A percentile compares a stretch with the other conserved stretches of the same genome.
Conservation (phyloP, 2,797 vertebrate genomes). For the Melopsittacus undulatus region DNA sequence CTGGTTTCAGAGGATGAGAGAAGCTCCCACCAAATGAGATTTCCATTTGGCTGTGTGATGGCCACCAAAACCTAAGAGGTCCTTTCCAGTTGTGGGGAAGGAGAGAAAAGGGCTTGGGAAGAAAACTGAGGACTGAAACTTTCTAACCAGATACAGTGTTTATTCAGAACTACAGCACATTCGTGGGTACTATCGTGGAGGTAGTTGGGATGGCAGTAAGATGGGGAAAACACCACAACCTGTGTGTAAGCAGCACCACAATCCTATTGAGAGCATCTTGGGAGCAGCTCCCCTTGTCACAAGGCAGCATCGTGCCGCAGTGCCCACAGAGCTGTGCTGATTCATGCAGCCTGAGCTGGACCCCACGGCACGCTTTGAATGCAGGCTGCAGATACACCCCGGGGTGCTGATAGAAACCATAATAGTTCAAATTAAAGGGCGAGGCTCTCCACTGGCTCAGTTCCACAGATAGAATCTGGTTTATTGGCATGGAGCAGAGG, state of each 20-base stretch:
- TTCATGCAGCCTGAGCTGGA: rapidly evolving
- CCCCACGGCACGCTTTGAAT: rapidly evolving
- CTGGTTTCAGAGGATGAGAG: background rate
- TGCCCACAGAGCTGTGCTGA: rapidly evolving
- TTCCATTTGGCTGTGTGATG: background rate
- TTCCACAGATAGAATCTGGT: background rate
- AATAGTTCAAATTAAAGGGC: background rate
- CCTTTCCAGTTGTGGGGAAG: background rate
- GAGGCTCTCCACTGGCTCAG: background rate
- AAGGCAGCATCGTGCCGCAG: background rate
- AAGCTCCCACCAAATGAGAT: background rate
- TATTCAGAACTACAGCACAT: background rate
- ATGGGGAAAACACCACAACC: background rate
- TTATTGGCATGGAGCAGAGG: background rate
- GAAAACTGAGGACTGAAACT: background rate
- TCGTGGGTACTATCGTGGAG: background rate
- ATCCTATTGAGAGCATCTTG: too few species aligned
- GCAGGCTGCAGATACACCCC: rapidly evolving
- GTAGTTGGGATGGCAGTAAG: background rate
- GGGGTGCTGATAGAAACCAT: rapidly evolving
- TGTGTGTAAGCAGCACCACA: background rate
- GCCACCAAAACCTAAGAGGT: background rate
- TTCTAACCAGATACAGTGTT: background rate
- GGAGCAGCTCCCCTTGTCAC: rapidly evolving
- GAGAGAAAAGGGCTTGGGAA: background rate